Conservation (phyloP, 2,888 invertebrate genomes). For the Tipula unca region DNA sequence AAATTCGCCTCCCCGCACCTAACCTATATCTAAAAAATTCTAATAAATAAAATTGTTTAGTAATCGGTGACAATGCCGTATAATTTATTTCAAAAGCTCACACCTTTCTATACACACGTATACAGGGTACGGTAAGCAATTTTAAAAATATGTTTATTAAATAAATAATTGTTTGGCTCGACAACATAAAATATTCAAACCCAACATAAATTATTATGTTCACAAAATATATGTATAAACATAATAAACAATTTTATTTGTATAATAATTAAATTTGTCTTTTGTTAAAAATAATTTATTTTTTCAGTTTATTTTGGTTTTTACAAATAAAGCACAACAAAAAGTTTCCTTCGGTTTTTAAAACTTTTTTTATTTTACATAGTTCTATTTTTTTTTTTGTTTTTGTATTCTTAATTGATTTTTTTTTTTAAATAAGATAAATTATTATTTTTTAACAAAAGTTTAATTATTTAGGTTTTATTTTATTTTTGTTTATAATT, state of each 20-base stretch:
- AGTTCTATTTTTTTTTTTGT: neutral
- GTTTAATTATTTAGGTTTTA: neutral
- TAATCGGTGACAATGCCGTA: no score
- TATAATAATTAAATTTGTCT: neutral
- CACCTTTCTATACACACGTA: no score
- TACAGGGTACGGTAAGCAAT: no score
- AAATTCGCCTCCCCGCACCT: no score
- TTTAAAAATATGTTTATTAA: no score
- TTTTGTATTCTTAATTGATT: neutral
- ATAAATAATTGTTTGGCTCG: neutral
- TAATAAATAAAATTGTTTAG: no score
- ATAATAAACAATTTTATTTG: neutral
- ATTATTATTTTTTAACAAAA: neutral
- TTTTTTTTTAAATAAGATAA: neutral
- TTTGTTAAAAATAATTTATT: neutral
- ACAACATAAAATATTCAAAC: neutral
- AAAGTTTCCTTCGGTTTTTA: neutral
- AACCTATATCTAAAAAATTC: no score
- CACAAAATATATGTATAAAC: no score
- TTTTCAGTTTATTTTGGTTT: neutral
- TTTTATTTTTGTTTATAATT: no score
- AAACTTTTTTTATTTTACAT: neutral
- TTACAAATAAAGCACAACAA: neutral
- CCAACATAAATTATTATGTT: neutral
- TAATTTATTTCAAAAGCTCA: no score